A percentile compares a stretch with the other conserved stretches of the same genome.
phyloP scores from a whole-genome alignment of 2,888 invertebrate species.

The Synergus itoensis region DNA sequence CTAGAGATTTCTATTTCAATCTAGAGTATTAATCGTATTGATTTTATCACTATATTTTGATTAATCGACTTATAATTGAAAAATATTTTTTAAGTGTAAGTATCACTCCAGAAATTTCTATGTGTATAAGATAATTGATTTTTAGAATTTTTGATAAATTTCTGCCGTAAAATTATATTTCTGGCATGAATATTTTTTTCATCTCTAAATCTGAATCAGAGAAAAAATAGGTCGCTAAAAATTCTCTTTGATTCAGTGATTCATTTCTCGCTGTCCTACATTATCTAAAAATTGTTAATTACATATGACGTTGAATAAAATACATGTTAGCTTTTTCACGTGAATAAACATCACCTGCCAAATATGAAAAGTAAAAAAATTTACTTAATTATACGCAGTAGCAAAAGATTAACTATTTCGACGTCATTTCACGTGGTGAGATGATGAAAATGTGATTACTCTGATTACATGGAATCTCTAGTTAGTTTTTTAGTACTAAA shows the following conservation, averaged over 20 bases:
- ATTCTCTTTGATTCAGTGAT: too few species aligned
- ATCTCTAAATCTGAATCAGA: too few species aligned
- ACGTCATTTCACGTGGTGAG: background rate
- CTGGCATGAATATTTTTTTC: background rate
- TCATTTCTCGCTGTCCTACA: too few species aligned
- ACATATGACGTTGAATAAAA: background rate
- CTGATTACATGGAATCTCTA: background rate
- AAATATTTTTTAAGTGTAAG: background rate
- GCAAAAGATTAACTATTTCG: background rate
- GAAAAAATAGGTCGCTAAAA: too few species aligned
- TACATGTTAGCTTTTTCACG: background rate
- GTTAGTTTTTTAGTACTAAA: background rate
- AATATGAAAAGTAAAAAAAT: background rate
- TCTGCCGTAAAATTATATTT: background rate
- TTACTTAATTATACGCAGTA: background rate
- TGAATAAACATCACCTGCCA: background rate
- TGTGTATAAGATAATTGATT: background rate
- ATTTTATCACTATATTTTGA: background rate
- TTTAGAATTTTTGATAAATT: background rate
- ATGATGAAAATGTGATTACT: background rate
- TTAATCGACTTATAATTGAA: background rate
- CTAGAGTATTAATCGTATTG: background rate
- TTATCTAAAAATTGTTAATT: too few species aligned
- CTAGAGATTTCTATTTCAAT: background rate
- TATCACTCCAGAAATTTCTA: background rate